These are phyloP conservation scores for Podarcis cretensis DNA, from an alignment of 2,113 vertebrate genomes.

Conservation along the genomic window DNA sequence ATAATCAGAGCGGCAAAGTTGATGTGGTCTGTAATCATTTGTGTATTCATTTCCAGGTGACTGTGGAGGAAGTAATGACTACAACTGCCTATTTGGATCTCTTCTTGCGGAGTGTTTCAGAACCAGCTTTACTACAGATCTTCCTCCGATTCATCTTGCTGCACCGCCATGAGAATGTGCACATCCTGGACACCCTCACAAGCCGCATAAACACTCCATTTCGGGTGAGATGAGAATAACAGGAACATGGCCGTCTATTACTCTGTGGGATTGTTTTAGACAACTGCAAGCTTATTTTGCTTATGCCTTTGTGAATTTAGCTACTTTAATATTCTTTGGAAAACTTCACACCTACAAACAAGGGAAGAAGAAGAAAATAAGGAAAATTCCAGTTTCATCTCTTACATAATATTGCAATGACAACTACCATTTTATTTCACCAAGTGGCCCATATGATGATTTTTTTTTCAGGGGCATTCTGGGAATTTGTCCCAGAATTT, in stretches of 20 bases:
- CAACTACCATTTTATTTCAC: neutral
- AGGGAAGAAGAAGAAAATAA: neutral
- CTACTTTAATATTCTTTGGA: neutral
- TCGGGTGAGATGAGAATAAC: constrained; percentile 78
- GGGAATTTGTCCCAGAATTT: no score
- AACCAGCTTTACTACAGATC: constrained; percentile 92
- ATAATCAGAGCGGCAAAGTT: neutral
- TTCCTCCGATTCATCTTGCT: constrained; percentile 94
- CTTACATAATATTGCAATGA: neutral
- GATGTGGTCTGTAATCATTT: neutral
- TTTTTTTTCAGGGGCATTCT: no score
- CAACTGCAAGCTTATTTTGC: neutral
- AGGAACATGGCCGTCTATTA: neutral
- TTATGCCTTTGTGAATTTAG: neutral
- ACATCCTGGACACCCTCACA: constrained; percentile 93
- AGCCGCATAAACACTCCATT: constrained; percentile 98
- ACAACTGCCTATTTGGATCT: constrained; percentile 96
- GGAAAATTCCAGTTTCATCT: neutral
- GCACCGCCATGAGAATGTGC: constrained; percentile 90
- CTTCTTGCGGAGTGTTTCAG: constrained; percentile 89
- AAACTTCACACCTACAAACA: neutral
- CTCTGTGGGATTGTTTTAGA: neutral
- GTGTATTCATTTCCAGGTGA: constrained; percentile 78
- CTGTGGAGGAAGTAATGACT: constrained; percentile 96
- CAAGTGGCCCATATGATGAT: no score